Percentiles rank a stretch among this genome's conserved stretches.
Conservation (phyloP, 1,140 invertebrate genomes). For the Macrocentrus cingulum region DNA sequence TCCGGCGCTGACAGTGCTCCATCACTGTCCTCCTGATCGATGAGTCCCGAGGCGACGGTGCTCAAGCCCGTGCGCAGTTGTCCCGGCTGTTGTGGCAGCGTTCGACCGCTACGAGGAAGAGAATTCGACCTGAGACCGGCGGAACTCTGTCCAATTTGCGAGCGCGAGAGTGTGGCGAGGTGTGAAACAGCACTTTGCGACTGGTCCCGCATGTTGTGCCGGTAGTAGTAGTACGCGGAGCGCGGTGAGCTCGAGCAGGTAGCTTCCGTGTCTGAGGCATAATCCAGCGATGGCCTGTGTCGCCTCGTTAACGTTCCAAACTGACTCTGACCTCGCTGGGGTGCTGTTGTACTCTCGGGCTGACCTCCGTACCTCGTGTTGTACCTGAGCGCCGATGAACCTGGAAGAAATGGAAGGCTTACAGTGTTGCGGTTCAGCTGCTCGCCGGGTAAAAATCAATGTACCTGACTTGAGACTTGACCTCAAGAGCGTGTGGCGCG, state of each 20-base stretch:
- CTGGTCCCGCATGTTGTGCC: constrained; percentile 57
- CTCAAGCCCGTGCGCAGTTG: constrained; percentile 49
- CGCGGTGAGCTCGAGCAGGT: constrained; percentile 71
- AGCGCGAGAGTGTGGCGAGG: constrained; percentile 53
- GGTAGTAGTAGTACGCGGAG: constrained; percentile 77
- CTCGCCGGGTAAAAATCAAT: neutral
- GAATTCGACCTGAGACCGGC: constrained; percentile 57
- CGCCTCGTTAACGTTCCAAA: constrained; percentile 66
- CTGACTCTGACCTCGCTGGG: constrained; percentile 49
- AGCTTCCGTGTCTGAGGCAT: constrained; percentile 93
- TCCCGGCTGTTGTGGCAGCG: constrained; percentile 54
- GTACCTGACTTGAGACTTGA: constrained; percentile 73
- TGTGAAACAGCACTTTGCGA: constrained; percentile 53
- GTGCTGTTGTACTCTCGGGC: constrained; percentile 56
- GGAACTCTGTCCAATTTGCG: constrained; percentile 55
- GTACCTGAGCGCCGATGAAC: constrained; percentile 58
- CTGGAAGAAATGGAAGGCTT: constrained; percentile 33
- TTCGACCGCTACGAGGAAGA: constrained; percentile 57
- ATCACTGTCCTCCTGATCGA: constrained; percentile 77
- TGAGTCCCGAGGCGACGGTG: constrained; percentile 59
- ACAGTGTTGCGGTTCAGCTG: neutral
- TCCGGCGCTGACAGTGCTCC: constrained; percentile 81
- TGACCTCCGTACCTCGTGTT: constrained; percentile 63
- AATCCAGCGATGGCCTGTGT: constrained; percentile 77
- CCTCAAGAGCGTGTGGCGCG: constrained; percentile 72